Conservation (phyloP, 2,888 invertebrate genomes). For the Drosophila fungiperda region DNA sequence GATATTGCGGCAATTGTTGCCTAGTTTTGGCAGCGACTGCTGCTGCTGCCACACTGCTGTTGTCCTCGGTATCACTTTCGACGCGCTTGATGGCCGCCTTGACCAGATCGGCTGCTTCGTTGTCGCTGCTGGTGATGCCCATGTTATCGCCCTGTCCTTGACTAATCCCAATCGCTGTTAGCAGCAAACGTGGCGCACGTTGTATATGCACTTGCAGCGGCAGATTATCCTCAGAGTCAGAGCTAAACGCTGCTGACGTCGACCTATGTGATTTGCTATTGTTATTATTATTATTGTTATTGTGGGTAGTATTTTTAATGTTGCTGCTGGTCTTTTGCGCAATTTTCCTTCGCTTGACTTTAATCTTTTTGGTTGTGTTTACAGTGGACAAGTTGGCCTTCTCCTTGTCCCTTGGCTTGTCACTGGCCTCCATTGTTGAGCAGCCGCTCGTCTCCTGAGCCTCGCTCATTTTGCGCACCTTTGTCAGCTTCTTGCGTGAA, state of each 20-base stretch:
- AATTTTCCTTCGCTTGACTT: conserved; percentile 83
- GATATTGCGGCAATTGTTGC: conserved; percentile 87
- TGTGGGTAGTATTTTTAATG: conserved; percentile 25
- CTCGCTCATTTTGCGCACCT: conserved; percentile 65
- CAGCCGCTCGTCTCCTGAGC: conserved; percentile 77
- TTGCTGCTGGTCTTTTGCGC: conserved; percentile 38
- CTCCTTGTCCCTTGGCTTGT: conserved; percentile 42
- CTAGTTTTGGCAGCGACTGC: conserved; percentile 68
- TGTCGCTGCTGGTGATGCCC: conserved; percentile 88
- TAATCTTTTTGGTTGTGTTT: conserved; percentile 77
- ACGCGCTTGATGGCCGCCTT: conserved; percentile 91
- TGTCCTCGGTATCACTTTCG: conserved; percentile 90
- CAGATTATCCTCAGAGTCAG: conserved; percentile 80
- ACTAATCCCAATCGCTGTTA: conserved; percentile 70
- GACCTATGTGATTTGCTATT: conserved; percentile 46
- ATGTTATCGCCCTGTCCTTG: conserved; percentile 68
- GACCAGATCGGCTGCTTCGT: conserved; percentile 87
- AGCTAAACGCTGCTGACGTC: conserved; percentile 61
- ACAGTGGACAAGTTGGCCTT: conserved; percentile 25
- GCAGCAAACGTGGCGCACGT: conserved; percentile 77
- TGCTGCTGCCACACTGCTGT: conserved; percentile 42
- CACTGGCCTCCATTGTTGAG: conserved; percentile 68
- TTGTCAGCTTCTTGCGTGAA: conserved; percentile 41
- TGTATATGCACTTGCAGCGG: conserved; percentile 75
- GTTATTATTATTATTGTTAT: conserved; percentile 34